phyloP scores from a whole-genome alignment of 2,113 vertebrate species.

The Gyps fulvus region DNA sequence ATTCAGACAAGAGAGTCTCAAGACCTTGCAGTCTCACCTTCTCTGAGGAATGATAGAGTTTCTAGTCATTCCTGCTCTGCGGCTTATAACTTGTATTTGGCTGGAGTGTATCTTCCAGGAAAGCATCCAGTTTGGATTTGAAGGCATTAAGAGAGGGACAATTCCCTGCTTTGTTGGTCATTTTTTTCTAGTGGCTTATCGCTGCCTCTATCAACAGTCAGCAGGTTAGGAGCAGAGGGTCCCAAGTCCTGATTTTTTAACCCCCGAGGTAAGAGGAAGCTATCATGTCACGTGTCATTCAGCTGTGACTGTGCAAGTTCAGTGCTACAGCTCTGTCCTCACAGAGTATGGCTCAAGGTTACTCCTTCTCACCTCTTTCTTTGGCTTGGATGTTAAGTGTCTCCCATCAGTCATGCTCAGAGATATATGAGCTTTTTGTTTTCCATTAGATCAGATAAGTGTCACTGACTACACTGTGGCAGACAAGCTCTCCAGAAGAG shows the following conservation, averaged over 20 bases:
- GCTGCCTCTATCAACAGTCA: neutral
- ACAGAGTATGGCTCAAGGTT: neutral
- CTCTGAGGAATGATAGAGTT: neutral
- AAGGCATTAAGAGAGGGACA: neutral
- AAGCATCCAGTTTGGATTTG: neutral
- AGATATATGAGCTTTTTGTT: neutral
- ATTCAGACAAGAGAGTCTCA: neutral
- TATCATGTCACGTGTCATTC: fast-evolving
- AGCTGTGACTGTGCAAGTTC: neutral
- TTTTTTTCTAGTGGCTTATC: neutral
- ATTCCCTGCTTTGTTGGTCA: neutral
- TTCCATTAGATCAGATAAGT: neutral
- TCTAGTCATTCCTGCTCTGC: neutral
- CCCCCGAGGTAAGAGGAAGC: fast-evolving
- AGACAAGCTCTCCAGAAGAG: slow-evolving; percentile 26
- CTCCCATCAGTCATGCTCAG: neutral
- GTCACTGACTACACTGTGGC: neutral
- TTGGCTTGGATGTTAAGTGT: neutral
- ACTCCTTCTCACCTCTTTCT: neutral
- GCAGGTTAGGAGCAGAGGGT: neutral
- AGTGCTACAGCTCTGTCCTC: neutral
- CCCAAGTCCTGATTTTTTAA: neutral
- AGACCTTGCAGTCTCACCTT: neutral
- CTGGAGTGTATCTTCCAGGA: neutral
- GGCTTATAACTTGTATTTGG: neutral